Evolutionary conservation across 2,888 invertebrate genomes (phyloP).

Genomic region (Strigamia crassipes): DNA sequence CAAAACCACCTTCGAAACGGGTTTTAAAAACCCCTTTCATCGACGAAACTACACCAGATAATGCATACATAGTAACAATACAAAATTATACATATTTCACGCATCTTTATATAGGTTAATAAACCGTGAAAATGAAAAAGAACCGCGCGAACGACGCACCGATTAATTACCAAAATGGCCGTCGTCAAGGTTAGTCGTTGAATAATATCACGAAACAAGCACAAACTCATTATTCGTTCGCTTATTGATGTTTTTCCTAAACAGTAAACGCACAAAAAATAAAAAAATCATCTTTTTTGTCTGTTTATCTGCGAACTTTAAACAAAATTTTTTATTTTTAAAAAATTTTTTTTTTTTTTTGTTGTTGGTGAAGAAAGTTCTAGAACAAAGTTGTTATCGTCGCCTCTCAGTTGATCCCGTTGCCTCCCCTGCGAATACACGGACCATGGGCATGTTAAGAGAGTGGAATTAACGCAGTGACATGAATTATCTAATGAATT

Average conservation of each 20-base stretch:
- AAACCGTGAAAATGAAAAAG: background rate
- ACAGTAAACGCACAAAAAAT: background rate
- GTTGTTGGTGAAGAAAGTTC: background rate
- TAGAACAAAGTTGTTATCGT: slow-evolving; percentile 8
- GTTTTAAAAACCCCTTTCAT: background rate
- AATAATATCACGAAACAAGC: background rate
- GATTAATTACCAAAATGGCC: background rate
- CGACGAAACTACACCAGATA: background rate
- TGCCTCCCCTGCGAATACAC: background rate
- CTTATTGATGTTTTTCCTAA: background rate
- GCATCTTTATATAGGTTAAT: background rate
- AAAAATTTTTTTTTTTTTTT: background rate
- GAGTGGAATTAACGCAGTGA: slow-evolving; percentile 31
- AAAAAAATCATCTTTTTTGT: background rate
- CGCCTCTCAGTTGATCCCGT: slow-evolving; percentile 31
- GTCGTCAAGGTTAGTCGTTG: background rate
- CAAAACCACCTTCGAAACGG: slow-evolving; percentile 2
- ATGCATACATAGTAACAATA: background rate
- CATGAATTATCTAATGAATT: slow-evolving; percentile 37
- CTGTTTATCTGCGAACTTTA: background rate
- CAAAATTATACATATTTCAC: background rate
- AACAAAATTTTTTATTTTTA: background rate
- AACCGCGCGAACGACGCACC: background rate
- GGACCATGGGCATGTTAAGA: slow-evolving; percentile 23
- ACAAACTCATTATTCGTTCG: background rate